Percentiles rank a stretch among this genome's conserved stretches.
Conservation (phyloP, 2,113 vertebrate species). For the Rostratula benghalensis region DNA sequence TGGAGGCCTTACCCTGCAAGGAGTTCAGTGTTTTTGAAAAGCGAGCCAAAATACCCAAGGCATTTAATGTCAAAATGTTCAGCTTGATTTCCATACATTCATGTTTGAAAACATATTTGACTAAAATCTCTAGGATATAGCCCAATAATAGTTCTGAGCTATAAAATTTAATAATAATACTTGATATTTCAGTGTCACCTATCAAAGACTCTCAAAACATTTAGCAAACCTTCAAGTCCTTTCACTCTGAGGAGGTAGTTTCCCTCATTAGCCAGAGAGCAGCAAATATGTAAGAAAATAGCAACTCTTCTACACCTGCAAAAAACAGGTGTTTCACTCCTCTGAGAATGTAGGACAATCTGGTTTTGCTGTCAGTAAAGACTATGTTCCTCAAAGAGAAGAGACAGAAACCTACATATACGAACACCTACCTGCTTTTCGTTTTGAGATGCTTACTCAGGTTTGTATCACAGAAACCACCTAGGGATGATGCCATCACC, state of each 20-base stretch:
- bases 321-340: neutral
- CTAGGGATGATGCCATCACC: accelerated
- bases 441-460: neutral
- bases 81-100: neutral
- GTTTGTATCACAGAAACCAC: neutral
- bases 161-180: neutral
- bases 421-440: neutral
- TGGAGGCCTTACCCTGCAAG: neutral
- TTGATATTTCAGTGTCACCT: neutral
- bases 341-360: accelerated
- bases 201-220: neutral
- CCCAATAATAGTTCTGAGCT: neutral
- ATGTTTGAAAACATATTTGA: neutral
- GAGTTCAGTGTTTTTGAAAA: neutral
- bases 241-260: neutral
- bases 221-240: neutral
- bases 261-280: neutral
- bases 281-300: neutral
- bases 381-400: accelerated
- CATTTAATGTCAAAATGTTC: neutral
- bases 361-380: neutral
- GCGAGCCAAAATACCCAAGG: neutral
- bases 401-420: accelerated
- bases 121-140: neutral
- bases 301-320: neutral